Conservation (phyloP, 2,113 vertebrate species). For the Rhinolophus sinicus region DNA sequence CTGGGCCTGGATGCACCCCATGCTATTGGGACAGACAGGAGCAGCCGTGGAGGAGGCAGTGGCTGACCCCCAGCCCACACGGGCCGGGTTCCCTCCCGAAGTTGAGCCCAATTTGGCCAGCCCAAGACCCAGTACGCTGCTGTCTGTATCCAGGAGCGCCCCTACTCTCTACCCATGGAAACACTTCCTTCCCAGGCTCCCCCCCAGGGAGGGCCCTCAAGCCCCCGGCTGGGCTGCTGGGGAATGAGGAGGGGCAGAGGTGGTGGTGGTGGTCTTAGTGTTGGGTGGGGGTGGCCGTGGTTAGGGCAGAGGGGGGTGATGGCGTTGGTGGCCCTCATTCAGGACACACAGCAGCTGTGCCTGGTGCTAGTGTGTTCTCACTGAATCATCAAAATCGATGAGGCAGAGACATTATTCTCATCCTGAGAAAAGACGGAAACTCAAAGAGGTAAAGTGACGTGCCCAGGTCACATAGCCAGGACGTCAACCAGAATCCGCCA, state of each 20-base stretch:
- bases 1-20: background rate
- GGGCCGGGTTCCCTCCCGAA: background rate
- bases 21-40: accelerated
- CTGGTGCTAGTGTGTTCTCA: accelerated
- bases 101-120: background rate
- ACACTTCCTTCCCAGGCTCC: background rate
- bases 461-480: background rate
- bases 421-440: background rate
- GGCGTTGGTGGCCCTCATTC: accelerated
- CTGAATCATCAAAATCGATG: accelerated
- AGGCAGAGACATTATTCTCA: accelerated
- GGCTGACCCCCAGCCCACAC: too few species aligned
- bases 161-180: background rate
- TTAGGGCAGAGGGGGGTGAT: background rate
- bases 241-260: accelerated
- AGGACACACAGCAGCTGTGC: accelerated
- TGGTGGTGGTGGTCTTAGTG: background rate
- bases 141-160: background rate
- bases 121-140: accelerated
- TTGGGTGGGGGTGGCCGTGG: accelerated
- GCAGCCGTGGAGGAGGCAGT: accelerated
- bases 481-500: background rate
- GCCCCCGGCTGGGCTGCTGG: background rate
- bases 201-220: background rate
- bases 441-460: accelerated